Conservation (phyloP, 2,888 invertebrate species). For the Sphaerophoria taeniata region DNA sequence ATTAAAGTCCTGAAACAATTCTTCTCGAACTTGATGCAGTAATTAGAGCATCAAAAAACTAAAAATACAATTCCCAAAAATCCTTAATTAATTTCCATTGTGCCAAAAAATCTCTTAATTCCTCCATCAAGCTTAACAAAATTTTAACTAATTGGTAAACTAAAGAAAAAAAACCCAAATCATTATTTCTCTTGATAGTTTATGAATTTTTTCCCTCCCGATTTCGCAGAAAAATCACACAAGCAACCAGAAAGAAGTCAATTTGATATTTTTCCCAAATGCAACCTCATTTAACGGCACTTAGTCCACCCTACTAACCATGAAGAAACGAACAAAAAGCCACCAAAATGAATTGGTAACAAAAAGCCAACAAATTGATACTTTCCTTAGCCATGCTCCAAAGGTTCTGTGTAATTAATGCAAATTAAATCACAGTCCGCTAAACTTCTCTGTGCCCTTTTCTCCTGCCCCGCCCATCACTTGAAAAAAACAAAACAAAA, state of each 20-base stretch:
- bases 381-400: constrained; percentile 31
- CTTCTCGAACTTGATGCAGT: no score
- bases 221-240: background rate
- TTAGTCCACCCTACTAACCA: constrained; percentile 25
- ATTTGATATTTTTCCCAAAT: constrained; percentile 12
- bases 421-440: constrained; percentile 71
- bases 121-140: no score
- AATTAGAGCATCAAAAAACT: no score
- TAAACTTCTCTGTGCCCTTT: constrained; percentile 14
- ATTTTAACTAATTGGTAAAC: no score
- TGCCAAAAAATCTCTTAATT: no score
- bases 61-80: no score
- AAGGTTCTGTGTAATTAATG: constrained; percentile 57
- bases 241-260: background rate
- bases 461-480: background rate
- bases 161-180: no score
- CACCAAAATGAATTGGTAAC: constrained; percentile 26
- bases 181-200: constrained; percentile 20
- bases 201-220: background rate
- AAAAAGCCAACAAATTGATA: constrained; percentile 34
- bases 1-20: no score
- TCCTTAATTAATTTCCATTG: no score
- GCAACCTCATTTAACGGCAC: constrained; percentile 37
- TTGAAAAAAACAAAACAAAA: background rate
- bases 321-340: constrained; percentile 3